phyloP scores from a whole-genome alignment of 2,113 vertebrate genomes.

The Sciurus niger region DNA sequence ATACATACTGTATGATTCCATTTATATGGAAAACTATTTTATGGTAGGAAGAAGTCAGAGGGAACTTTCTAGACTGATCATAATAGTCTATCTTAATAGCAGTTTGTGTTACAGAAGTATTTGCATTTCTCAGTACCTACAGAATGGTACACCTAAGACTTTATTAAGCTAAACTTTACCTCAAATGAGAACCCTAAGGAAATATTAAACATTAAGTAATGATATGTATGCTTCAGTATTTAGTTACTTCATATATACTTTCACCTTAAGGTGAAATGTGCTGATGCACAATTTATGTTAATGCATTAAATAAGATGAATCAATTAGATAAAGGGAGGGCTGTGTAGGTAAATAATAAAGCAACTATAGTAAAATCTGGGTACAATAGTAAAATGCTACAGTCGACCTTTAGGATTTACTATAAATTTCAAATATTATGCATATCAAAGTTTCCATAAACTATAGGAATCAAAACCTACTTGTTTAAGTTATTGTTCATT shows the following conservation, averaged over 20 bases:
- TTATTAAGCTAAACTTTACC: conserved; percentile 35
- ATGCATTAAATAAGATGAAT: neutral
- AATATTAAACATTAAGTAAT: neutral
- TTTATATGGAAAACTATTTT: neutral
- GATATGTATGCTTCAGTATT: neutral
- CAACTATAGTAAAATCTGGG: neutral
- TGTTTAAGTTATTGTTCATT: conserved; percentile 8
- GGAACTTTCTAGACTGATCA: neutral
- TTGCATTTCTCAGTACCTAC: neutral
- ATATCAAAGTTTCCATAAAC: neutral
- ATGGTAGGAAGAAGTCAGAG: neutral
- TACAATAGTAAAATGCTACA: neutral
- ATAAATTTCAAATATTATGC: conserved; percentile 13
- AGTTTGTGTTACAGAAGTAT: neutral
- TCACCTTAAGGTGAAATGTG: neutral
- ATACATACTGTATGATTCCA: neutral
- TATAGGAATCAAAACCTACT: neutral
- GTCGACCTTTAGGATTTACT: neutral
- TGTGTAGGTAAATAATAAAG: neutral
- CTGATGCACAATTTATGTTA: neutral
- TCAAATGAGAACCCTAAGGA: neutral
- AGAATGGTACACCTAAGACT: neutral
- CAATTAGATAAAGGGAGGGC: neutral
- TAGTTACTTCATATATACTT: neutral
- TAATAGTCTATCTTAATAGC: neutral